A percentile compares a stretch with the other conserved stretches of the same genome.
Conservation (phyloP, 2,797 vertebrate species). For the Coregonus sp. region DNA sequence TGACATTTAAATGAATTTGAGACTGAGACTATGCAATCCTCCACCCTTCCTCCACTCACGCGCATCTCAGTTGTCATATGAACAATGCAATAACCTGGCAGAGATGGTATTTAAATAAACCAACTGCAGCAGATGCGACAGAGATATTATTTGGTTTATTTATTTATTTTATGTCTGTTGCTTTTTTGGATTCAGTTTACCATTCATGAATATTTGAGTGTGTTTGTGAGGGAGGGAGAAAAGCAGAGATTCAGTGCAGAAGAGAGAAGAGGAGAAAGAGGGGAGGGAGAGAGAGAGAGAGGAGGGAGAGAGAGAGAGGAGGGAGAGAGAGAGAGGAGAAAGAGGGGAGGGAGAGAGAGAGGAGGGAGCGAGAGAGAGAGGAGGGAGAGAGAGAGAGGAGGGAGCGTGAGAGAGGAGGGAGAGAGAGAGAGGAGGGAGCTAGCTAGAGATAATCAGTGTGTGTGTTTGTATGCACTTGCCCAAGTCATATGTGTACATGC, state of each 20-base stretch:
- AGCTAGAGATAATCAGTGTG: neutral
- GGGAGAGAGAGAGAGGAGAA: neutral
- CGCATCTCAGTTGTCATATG: too few species aligned
- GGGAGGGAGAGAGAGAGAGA: neutral
- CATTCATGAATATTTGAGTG: conserved; percentile 43
- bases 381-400: neutral
- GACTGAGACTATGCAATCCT: conserved; percentile 20
- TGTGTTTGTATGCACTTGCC: conserved; percentile 7
- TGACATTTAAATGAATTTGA: conserved; percentile 50
- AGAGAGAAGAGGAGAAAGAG: conserved; percentile 3
- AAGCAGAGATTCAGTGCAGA: conserved; percentile 35
- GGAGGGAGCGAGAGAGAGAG: conserved; percentile 36
- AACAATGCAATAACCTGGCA: conserved; percentile 49
- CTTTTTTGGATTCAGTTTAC: neutral
- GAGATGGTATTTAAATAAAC: conserved; percentile 35
- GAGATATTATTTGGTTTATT: neutral
- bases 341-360: conserved; percentile 38
- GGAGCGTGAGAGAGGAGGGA: too few species aligned
- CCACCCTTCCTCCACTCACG: neutral
- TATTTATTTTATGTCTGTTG: neutral
- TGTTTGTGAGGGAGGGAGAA: neutral
- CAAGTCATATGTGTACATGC: neutral
- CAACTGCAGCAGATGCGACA: neutral
- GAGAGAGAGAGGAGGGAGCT: neutral
- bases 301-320: neutral